These are phyloP conservation scores for Drosophila bipectinata DNA, from an alignment of 1,140 invertebrate species.

Conservation along the genomic window DNA sequence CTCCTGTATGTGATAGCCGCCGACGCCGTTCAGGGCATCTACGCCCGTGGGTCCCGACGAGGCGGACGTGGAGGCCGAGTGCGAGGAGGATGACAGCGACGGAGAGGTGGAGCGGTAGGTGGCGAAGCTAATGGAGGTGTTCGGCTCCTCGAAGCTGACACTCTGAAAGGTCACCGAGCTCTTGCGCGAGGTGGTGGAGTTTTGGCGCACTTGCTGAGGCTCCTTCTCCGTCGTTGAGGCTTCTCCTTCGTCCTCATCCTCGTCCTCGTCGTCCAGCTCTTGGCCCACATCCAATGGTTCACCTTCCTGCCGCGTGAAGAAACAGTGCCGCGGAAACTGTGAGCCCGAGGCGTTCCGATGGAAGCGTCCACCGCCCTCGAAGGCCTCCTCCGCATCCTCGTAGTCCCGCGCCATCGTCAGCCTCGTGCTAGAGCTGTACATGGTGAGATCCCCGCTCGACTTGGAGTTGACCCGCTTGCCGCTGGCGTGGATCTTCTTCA, in stretches of 20 bases:
- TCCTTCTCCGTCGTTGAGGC: background rate
- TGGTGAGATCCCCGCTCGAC: slow-evolving; percentile 81
- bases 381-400: slow-evolving; percentile 25
- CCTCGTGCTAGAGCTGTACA: slow-evolving; percentile 69
- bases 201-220: slow-evolving; percentile 41
- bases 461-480: slow-evolving; percentile 76
- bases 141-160: slow-evolving; percentile 42
- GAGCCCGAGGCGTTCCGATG: slow-evolving; percentile 75
- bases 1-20: slow-evolving; percentile 49
- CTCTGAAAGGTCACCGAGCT: slow-evolving; percentile 71
- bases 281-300: background rate
- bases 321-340: slow-evolving; percentile 78
- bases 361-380: slow-evolving; percentile 56
- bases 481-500: slow-evolving; percentile 64
- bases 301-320: slow-evolving; percentile 52
- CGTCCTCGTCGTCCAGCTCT: slow-evolving; percentile 4
- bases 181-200: slow-evolving; percentile 61
- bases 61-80: slow-evolving; percentile 32
- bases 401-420: slow-evolving; percentile 22
- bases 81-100: slow-evolving; percentile 26
- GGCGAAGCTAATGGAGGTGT: slow-evolving; percentile 76
- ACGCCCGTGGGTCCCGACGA: slow-evolving; percentile 19
- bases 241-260: slow-evolving; percentile 12
- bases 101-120: slow-evolving; percentile 47
- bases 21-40: slow-evolving; percentile 22